Base-by-base conservation (phyloP, 2,797 vertebrate genomes). In the Huso huso region DNA sequence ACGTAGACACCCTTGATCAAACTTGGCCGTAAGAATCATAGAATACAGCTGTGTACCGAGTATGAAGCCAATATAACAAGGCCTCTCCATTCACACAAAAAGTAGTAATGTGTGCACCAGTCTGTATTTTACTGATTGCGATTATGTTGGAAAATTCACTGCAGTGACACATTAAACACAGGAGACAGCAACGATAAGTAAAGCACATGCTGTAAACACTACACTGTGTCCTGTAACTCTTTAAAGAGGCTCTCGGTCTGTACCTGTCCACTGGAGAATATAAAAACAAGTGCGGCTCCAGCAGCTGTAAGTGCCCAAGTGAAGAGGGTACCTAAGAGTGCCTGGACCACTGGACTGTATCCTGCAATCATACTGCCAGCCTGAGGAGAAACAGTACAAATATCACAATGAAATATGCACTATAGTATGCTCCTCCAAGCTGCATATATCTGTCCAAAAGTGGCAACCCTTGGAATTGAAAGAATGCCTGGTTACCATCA, bases 231-330 rank as follows among this genome's bases (percentile, higher is more conserved):
- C 5, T 9, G 52, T 53, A 3, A 12, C 52, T 53, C 52, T 0
- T 4, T 18, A 49, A 49, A 23, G 15, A 37, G 10, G 61, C 57
- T 12, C 37, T 37, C 37, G 1, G 5, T 37, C 37, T 37, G 60
- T 85, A 96, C 95, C 94, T 95, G 92, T 49, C 89, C 87, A 0
- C 89, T 92, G 72, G 92, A 90, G 76, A 99, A 96, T 48, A 98
- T 8, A 8, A 98, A 98, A 18, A 98, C 96, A 3, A 98, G 87
- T 0, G 93, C 92, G 0, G 96, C 89, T 48, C 96, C 96, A 0
- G 92, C 94, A 0, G 96, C 96, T 0, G 96, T 99, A 78, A 98
- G 84, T 1, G 81, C 94, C 96, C 95, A 99, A 15, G 96, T 98
- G 70, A 99, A 90, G 66, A 92, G 76, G 0, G 96, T 98, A 48